Evolutionary conservation across 2,888 invertebrate species (phyloP).

Genomic region (Amblyteles armatorius): DNA sequence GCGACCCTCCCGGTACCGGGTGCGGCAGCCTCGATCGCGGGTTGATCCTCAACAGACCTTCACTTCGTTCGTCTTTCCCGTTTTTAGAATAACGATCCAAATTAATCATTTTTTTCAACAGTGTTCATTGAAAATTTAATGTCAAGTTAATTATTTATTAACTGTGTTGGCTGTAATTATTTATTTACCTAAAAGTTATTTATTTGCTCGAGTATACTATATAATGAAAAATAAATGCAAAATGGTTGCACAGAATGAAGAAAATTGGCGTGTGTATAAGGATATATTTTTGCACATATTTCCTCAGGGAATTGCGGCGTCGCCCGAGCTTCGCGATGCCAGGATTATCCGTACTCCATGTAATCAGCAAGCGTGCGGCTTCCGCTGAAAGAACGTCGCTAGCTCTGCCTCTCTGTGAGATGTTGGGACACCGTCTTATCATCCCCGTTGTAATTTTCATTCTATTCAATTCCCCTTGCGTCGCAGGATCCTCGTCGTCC

Average conservation of each 20-base stretch:
- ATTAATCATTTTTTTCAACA: background rate
- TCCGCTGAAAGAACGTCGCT: background rate
- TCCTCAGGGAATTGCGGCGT: slow-evolving; percentile 26
- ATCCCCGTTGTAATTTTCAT: background rate
- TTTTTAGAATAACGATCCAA: background rate
- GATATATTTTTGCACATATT: background rate
- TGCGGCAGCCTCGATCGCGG: slow-evolving; percentile 22
- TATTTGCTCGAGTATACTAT: background rate
- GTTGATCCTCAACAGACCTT: background rate
- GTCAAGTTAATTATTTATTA: background rate
- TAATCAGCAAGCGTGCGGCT: background rate
- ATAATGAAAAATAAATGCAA: background rate
- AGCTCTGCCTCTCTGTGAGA: background rate
- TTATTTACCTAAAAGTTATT: background rate
- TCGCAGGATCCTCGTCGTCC: background rate
- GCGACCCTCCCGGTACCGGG: slow-evolving; percentile 26
- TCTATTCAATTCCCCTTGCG: background rate
- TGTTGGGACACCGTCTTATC: background rate
- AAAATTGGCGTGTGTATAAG: background rate
- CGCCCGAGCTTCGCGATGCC: slow-evolving; percentile 28
- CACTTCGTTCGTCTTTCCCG: background rate
- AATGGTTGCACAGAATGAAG: background rate
- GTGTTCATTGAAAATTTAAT: background rate
- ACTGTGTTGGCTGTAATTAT: background rate
- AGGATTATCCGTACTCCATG: background rate